Evolutionary conservation across 2,113 vertebrate genomes (phyloP).

Genomic region (Psophia crepitans): DNA sequence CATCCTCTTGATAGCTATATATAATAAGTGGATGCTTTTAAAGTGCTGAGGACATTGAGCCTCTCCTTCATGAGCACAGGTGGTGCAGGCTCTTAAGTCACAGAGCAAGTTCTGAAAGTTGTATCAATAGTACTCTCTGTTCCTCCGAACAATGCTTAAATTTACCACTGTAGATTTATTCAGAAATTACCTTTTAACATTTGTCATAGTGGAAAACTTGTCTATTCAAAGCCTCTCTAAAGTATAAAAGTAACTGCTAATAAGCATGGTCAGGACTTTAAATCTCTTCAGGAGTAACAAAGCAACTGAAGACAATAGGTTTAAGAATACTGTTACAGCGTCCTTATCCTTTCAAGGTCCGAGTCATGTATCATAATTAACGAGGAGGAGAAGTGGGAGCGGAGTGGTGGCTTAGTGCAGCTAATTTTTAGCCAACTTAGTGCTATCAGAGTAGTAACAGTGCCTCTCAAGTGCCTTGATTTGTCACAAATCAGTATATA

Average conservation of each 20-base stretch:
- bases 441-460: not conserved
- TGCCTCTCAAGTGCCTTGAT: slow-evolving; percentile 28
- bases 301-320: not conserved
- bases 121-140: not conserved
- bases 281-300: not conserved
- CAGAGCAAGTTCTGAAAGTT: not conserved
- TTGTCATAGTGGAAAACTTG: not conserved
- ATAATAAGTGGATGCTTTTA: not conserved
- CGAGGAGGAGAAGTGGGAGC: slow-evolving; percentile 21
- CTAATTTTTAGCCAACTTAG: slow-evolving; percentile 18
- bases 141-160: not conserved
- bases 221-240: not conserved
- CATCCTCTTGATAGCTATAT: not conserved
- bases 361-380: slow-evolving; percentile 5
- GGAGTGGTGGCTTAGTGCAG: not conserved
- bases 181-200: not conserved
- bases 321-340: not conserved
- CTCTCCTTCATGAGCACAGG: not conserved
- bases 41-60: not conserved
- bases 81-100: not conserved
- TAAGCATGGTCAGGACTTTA: not conserved
- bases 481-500: slow-evolving; percentile 16
- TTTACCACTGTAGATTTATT: not conserved
- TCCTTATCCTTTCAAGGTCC: not conserved
- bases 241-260: not conserved